These are phyloP conservation scores for Salvelinus fontinalis DNA, from an alignment of 2,113 vertebrate species.

Conservation along the genomic window DNA sequence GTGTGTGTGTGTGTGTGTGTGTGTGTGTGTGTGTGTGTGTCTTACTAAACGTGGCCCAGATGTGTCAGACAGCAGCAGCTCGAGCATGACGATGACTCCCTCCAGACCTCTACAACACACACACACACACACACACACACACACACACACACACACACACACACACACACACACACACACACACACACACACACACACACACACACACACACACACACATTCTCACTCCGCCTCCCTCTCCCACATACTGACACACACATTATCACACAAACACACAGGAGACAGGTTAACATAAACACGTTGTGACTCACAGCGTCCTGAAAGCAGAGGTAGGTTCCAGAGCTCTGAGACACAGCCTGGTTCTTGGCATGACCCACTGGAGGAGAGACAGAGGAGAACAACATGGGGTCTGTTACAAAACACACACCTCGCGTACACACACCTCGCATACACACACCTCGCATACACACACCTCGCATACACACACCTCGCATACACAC, in stretches of 20 bases:
- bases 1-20: too few relatives aligned
- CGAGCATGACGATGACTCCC: too few relatives aligned
- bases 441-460: background rate
- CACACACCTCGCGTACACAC: background rate
- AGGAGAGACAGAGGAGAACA: conserved; percentile 34
- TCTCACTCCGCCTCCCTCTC: background rate
- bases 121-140: conserved; percentile 4
- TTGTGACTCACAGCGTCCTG: conserved; percentile 89
- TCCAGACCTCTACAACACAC: background rate
- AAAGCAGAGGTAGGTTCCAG: conserved; percentile 89
- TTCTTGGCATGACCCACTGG: conserved; percentile 97
- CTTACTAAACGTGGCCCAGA: too few relatives aligned
- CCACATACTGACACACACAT: conserved; percentile 4
- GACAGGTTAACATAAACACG: conserved; percentile 8
- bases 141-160: background rate
- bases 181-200: conserved; percentile 9
- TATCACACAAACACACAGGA: background rate
- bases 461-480: background rate
- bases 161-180: conserved; percentile 3
- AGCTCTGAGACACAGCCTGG: conserved; percentile 86
- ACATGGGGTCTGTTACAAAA: too few relatives aligned
- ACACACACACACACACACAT: conserved; percentile 2
- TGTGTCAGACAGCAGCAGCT: too few relatives aligned
- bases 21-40: too few relatives aligned
- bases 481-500: background rate